Evolutionary conservation across 1,140 invertebrate genomes (phyloP).

Genomic region (Chironomus tepperi): DNA sequence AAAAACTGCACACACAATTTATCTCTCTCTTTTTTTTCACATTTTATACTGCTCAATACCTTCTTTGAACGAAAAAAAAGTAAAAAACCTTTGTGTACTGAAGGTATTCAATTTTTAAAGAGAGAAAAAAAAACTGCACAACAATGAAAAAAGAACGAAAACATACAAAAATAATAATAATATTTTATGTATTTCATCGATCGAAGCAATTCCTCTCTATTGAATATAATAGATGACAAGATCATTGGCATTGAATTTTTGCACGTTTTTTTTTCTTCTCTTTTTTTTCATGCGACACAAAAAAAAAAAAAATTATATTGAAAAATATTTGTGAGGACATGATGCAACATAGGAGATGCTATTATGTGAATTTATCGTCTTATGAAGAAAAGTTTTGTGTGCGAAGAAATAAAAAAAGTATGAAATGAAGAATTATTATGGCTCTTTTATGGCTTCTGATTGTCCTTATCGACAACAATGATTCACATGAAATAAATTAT

Average conservation of each 20-base stretch:
- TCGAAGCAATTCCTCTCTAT: not conserved
- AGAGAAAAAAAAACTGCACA: not conserved
- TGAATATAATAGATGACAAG: conserved; percentile 13
- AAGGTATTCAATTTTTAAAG: conserved; percentile 1
- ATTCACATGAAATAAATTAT: no score
- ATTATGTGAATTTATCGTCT: no score
- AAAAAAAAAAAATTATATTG: not conserved
- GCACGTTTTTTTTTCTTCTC: not conserved
- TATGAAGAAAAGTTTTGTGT: no score
- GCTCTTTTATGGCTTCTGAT: no score
- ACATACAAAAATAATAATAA: not conserved
- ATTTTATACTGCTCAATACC: not conserved
- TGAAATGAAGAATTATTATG: no score
- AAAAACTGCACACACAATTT: conserved; percentile 13
- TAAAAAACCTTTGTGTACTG: not conserved
- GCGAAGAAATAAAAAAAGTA: no score
- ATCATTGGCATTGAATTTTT: conserved; percentile 8
- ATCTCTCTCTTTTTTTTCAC: not conserved
- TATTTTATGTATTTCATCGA: not conserved
- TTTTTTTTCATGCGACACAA: conserved; percentile 1
- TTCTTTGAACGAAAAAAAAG: no score
- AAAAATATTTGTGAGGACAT: not conserved
- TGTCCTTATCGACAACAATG: no score
- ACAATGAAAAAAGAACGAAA: conserved; percentile 7
- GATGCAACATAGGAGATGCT: no score